Conservation (phyloP, 2,888 invertebrate genomes). For the Fragum fragum region DNA sequence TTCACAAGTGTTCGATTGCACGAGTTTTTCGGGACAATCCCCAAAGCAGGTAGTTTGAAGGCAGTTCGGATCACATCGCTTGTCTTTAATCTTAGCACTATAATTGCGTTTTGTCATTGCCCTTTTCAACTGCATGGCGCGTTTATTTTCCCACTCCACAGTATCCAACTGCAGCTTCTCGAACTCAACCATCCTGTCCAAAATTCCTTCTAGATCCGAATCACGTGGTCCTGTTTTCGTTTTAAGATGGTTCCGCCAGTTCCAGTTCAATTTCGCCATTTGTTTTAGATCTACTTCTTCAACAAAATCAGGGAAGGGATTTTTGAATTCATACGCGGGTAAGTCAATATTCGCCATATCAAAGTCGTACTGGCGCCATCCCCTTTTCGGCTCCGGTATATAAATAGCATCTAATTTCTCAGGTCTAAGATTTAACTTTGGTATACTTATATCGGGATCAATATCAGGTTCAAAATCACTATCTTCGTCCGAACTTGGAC, state of each 20-base stretch:
- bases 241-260: slow-evolving; percentile 74
- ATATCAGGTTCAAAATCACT: slow-evolving; percentile 76
- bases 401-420: slow-evolving; percentile 80
- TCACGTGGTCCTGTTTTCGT: slow-evolving; percentile 60
- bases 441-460: slow-evolving; percentile 69
- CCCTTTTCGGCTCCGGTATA: slow-evolving; percentile 76
- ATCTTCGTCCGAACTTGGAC: slow-evolving; percentile 70
- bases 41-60: slow-evolving; percentile 82
- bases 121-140: slow-evolving; percentile 65
- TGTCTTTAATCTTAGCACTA: slow-evolving; percentile 73
- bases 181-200: slow-evolving; percentile 78
- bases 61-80: slow-evolving; percentile 78
- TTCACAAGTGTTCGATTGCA: slow-evolving; percentile 69
- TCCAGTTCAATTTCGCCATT: slow-evolving; percentile 73
- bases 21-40: slow-evolving; percentile 80
- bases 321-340: slow-evolving; percentile 77
- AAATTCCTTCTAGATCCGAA: slow-evolving; percentile 63
- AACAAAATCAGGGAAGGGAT: slow-evolving; percentile 74
- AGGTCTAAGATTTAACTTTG: slow-evolving; percentile 77
- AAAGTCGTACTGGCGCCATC: slow-evolving; percentile 81
- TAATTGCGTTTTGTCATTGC: slow-evolving; percentile 48
- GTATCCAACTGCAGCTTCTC: slow-evolving; percentile 79
- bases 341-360: slow-evolving; percentile 77
- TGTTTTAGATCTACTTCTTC: slow-evolving; percentile 73
- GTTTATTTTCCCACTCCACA: slow-evolving; percentile 77